phyloP scores from a whole-genome alignment of 2,888 invertebrate species.

The Melanostoma scalare region DNA sequence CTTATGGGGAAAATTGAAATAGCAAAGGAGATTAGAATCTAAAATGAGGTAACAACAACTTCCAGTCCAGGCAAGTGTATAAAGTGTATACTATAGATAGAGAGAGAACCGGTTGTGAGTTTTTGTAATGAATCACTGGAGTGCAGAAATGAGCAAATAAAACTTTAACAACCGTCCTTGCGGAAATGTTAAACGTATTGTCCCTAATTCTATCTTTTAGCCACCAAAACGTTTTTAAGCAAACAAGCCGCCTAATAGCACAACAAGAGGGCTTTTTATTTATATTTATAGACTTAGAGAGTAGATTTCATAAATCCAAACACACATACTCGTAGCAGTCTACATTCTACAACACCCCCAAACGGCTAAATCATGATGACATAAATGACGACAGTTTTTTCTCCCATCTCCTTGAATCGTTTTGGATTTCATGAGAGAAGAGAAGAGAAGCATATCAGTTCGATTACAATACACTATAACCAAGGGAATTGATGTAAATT shows the following conservation, averaged over 20 bases:
- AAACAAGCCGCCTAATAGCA: background rate
- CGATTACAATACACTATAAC: constrained; percentile 63
- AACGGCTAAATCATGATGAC: constrained; percentile 57
- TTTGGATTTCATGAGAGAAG: constrained; percentile 22
- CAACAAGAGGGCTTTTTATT: background rate
- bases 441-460: constrained; percentile 51
- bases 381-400: constrained; percentile 43
- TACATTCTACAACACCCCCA: constrained; percentile 18
- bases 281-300: constrained; percentile 47
- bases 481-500: constrained; percentile 71
- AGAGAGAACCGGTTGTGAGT: background rate
- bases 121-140: constrained; percentile 15
- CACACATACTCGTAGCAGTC: constrained; percentile 28
- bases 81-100: background rate
- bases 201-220: constrained; percentile 37
- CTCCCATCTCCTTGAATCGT: constrained; percentile 9
- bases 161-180: constrained; percentile 42
- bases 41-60: constrained; percentile 46
- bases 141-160: constrained; percentile 47
- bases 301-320: constrained; percentile 45
- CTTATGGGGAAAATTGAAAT: constrained; percentile 58
- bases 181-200: constrained; percentile 49
- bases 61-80: background rate
- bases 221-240: background rate
- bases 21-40: constrained; percentile 64